Percentiles rank a stretch among this genome's conserved stretches.
phyloP scores from a whole-genome alignment of 2,888 invertebrate species.

The Eupithecia inturbata region DNA sequence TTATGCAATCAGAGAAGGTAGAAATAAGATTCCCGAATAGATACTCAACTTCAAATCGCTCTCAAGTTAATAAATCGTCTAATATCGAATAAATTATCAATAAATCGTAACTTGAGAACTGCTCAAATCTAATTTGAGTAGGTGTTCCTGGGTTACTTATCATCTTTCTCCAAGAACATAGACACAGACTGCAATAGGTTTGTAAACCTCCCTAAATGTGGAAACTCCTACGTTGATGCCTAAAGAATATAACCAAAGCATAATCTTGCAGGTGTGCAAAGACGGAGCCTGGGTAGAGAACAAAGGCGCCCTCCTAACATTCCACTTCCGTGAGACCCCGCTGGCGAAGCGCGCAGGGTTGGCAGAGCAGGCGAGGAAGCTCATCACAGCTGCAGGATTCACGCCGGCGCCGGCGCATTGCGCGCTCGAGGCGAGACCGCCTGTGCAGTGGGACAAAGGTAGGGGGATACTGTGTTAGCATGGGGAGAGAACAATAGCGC shows the following conservation, averaged over 20 bases:
- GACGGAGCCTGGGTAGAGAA: constrained; percentile 97
- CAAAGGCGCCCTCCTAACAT: constrained; percentile 93
- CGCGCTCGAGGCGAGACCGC: constrained; percentile 95
- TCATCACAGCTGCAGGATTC: constrained; percentile 91
- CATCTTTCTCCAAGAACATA: not conserved
- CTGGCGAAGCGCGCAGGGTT: constrained; percentile 86
- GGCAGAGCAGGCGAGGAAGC: constrained; percentile 87
- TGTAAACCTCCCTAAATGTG: not conserved
- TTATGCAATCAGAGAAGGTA: not conserved
- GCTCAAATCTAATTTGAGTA: not conserved
- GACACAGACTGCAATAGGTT: not conserved
- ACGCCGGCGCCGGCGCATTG: constrained; percentile 91
- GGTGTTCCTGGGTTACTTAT: not conserved
- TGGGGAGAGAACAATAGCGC: constrained; percentile 97
- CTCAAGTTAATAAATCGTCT: not conserved
- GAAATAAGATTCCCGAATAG: not conserved
- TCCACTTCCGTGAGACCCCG: constrained; percentile 94
- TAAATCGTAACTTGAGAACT: not conserved
- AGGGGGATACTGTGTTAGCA: too few relatives aligned
- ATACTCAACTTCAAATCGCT: not conserved
- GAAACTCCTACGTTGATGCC: not conserved
- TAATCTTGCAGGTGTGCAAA: constrained; percentile 86
- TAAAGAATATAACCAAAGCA: not conserved
- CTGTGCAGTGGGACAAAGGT: constrained; percentile 96
- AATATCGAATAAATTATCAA: too few relatives aligned